Evolutionary conservation across 92 coral and sea anemone genomes (phyloP).

Genomic region (Hydrozoanthus gracilis): DNA sequence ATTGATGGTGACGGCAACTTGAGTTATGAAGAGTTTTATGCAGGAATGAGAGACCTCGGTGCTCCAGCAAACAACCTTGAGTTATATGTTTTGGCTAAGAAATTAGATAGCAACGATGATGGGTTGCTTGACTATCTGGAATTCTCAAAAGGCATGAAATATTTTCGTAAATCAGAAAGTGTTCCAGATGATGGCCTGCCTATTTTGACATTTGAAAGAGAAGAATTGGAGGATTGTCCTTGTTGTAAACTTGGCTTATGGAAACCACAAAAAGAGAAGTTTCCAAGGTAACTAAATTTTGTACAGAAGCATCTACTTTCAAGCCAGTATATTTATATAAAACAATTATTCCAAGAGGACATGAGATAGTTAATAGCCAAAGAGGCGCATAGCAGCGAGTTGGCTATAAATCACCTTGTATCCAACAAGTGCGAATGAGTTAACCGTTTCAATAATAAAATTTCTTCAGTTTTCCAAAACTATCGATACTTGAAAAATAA

Average conservation of each 20-base stretch:
- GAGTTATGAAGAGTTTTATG: conserved; percentile 95
- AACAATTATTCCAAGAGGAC: too few relatives aligned
- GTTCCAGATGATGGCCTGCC: conserved; percentile 87
- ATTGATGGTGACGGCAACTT: conserved; percentile 97
- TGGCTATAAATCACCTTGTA: too few relatives aligned
- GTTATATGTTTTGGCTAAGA: conserved; percentile 92
- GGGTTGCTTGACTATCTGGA: conserved; percentile 92
- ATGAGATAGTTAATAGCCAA: too few relatives aligned
- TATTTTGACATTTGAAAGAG: conserved; percentile 85
- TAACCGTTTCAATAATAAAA: too few relatives aligned
- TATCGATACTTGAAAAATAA: too few relatives aligned
- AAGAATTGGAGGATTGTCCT: conserved; percentile 90
- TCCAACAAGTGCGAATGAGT: too few relatives aligned
- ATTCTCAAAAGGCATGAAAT: conserved; percentile 93
- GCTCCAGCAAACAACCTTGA: conserved; percentile 97
- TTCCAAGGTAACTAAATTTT: conserved; percentile 71
- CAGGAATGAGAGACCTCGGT: conserved; percentile 97
- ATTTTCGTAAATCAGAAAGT: conserved; percentile 85
- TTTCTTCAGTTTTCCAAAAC: too few relatives aligned
- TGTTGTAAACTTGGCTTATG: conserved; percentile 97
- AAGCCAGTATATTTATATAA: background rate
- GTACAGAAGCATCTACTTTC: background rate
- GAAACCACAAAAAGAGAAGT: conserved; percentile 85
- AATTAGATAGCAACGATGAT: conserved; percentile 86
- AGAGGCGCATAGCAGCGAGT: too few relatives aligned